Percentiles rank a stretch among this genome's conserved stretches.
Evolutionary conservation across 2,797 vertebrate genomes (phyloP).

Genomic region (Spea hammondii): DNA sequence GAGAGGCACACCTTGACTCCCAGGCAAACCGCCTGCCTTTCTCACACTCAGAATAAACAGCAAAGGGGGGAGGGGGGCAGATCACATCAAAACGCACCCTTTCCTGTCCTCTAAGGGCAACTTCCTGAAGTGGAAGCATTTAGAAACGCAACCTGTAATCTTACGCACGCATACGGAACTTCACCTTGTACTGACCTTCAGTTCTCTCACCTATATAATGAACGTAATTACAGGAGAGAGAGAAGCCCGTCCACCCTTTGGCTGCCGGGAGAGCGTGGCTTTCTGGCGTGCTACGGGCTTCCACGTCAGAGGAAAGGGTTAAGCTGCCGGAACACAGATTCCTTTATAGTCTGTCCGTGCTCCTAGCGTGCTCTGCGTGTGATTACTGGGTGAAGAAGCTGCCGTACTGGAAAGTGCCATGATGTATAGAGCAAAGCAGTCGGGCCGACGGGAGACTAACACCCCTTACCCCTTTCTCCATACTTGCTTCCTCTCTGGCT

Average conservation of each 20-base stretch:
- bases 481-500: no score
- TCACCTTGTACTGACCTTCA: background rate
- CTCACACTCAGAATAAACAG: slow-evolving; percentile 28
- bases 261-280: no score
- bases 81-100: slow-evolving; percentile 16
- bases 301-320: no score
- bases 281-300: no score
- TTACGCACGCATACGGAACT: background rate
- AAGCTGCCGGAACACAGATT: no score
- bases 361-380: no score
- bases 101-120: slow-evolving; percentile 12
- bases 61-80: background rate
- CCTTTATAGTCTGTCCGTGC: no score
- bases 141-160: background rate
- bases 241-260: background rate
- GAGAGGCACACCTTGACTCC: slow-evolving; percentile 28
- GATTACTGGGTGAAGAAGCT: no score
- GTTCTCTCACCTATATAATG: background rate
- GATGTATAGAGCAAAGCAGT: no score
- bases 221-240: background rate
- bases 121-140: background rate
- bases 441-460: no score
- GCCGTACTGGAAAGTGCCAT: no score
- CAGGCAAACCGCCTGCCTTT: slow-evolving; percentile 25
- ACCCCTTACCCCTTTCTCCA: no score